Evolutionary conservation across 2,113 vertebrate species (phyloP), one percentile per base, ranked within the genome.

Genomic region (Antennarius striatus): DNA sequence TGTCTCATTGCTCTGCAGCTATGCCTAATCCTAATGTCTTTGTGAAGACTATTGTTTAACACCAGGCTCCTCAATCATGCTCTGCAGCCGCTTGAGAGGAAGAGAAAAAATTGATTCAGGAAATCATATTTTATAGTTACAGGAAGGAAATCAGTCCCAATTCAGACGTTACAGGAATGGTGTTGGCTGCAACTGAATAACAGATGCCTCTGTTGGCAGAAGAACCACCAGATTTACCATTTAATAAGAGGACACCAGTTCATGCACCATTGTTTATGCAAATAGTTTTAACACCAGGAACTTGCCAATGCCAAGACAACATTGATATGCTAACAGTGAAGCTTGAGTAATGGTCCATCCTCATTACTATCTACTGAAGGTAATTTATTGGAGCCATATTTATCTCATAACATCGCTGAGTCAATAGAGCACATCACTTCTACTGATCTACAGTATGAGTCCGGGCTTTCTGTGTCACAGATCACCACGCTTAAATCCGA

Each of bases 121-220:
- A 77, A 81, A 81, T 79, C 17, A 79, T 50, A 80, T 64, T 84
- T 68, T 77, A 88, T 66, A 59, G 50, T 64, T 80, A 65, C 67
- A 29, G 22, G 17, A 63, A 83, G 56, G 36, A 73, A 77, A 80
- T 75, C 61, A 68, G 59, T 55, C 56, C 56, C 46, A 4, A 66
- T 66, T 73, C 67, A 66, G 68, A 84, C 53, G 50, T 75, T 74
- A 59, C 56, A 70, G 43, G 47, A 73, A 75, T 77, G 63, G 73
- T 59, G 60, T 59, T 56, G 48, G 63, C 29, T 69, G 58, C 51
- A 42, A 58, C 54, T 73, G 77, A 77, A 76, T 80, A 63, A 56
- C 47, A 70, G 45, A 77, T 57, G 4, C 56, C 22, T 46, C 43
- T 22, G 62, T 49, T 80, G 67, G 63, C 68, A 81, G 73, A 14